These are phyloP conservation scores for Falco rusticolus DNA, from an alignment of 2,797 vertebrate genomes.

Conservation along the genomic window DNA sequence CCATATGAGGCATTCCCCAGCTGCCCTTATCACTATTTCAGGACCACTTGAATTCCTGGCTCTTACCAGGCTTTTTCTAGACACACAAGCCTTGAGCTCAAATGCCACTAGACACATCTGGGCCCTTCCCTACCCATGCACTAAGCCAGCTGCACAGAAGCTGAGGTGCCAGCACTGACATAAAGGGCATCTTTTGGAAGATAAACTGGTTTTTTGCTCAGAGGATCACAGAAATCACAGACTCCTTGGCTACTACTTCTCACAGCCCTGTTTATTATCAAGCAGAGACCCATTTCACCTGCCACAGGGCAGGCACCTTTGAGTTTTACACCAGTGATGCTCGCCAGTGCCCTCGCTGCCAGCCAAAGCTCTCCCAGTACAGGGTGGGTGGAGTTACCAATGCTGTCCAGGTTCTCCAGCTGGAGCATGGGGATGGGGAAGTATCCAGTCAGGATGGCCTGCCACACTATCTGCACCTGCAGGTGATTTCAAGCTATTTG, in stretches of 20 bases:
- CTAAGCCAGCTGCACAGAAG: background rate
- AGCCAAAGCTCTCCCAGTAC: background rate
- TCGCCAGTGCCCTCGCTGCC: background rate
- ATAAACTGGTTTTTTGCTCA: background rate
- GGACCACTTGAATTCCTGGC: constrained; percentile 55
- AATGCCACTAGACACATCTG: constrained; percentile 39
- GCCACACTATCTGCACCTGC: background rate
- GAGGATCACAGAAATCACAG: background rate
- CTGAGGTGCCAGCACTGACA: background rate
- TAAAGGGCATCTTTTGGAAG: background rate
- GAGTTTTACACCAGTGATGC: background rate
- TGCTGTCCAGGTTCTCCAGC: background rate
- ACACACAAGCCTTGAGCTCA: background rate
- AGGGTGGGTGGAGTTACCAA: background rate
- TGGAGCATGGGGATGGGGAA: background rate
- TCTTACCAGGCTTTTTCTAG: constrained; percentile 43
- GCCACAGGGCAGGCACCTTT: background rate
- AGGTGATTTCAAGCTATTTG: background rate
- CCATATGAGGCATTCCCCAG: constrained; percentile 60
- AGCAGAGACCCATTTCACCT: background rate
- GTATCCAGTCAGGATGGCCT: background rate
- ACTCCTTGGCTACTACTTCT: background rate
- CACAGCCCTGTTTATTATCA: background rate
- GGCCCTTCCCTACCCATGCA: background rate
- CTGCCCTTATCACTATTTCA: constrained; percentile 57